Evolutionary conservation across 2,113 vertebrate species (phyloP), one percentile per base, ranked within the genome.

Genomic region (Mirza zaza): DNA sequence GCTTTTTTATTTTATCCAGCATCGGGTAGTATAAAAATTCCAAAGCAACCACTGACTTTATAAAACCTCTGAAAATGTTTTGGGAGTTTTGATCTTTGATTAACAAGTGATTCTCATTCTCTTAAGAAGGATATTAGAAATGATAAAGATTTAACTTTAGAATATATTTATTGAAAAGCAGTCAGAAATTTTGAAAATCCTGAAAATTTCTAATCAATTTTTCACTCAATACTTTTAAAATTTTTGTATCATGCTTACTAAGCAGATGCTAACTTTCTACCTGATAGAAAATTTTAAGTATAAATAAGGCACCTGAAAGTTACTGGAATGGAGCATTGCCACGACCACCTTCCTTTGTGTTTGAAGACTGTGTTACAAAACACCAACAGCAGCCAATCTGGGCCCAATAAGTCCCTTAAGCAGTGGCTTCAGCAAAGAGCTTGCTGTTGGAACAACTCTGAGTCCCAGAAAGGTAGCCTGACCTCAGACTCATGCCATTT

Each of bases 121-220:
- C 34, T 34, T 77, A 65, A 59, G 3, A 42, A 77, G 23, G 15
- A 42, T 75, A 81, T 70, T 63, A 55, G 65, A 80, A 81, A 89
- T 10, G n/a, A 21, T 42, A 65, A 83, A 91, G 32, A 75, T 39
- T 45, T 95, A 59, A 91, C 34, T 45, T 83, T 45, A 48, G 55
- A 83, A 61, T 1, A 11, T 20, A 70, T 87, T 94, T 80, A 71
- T 48, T 87, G 70, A 82, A 94, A 55, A 65, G 1, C 36, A 73
- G 71, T 6, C 82, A 39, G n/a, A 81, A 76, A 94, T 92, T 70
- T 45, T 91, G 29, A 87, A 67, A 92, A 68, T 57, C 76, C 36
- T 92, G 75, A 82, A 89, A 73, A 55, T 91, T 75, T 87, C 84
- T 86, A 21, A 94, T 68, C 63, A 86, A 7, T 61, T 75, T 77